phyloP scores from a whole-genome alignment of 2,113 vertebrate genomes.

The Variabilichromis moorii region DNA sequence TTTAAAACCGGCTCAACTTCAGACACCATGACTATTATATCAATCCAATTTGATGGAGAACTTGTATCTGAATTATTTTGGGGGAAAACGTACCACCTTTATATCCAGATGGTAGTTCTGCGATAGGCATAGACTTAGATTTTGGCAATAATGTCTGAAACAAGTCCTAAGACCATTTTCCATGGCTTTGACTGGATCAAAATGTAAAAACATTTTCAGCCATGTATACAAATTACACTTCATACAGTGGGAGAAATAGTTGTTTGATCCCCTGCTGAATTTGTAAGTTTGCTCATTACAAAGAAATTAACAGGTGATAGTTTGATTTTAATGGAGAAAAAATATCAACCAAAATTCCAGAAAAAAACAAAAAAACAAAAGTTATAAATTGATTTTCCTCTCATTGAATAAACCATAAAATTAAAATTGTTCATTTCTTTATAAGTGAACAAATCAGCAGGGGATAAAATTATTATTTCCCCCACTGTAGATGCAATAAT shows the following conservation, averaged over 20 bases:
- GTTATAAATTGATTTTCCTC: neutral
- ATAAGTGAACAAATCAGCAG: neutral
- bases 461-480: neutral
- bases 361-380: neutral
- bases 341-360: neutral
- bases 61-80: neutral
- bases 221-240: neutral
- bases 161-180: neutral
- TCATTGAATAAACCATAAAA: neutral
- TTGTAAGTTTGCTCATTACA: neutral
- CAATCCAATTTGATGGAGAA: neutral
- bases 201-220: neutral
- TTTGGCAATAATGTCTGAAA: neutral
- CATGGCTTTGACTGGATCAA: neutral
- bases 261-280: neutral
- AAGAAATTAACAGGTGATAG: neutral
- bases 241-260: neutral
- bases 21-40: neutral
- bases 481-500: neutral
- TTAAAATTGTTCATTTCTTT: neutral
- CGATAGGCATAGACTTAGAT: neutral
- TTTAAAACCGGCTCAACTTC: neutral
- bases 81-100: neutral
- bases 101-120: neutral
- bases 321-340: neutral